These are phyloP conservation scores for Leptoclinus maculatus DNA, from an alignment of 2,797 vertebrate species.

Conservation along the genomic window DNA sequence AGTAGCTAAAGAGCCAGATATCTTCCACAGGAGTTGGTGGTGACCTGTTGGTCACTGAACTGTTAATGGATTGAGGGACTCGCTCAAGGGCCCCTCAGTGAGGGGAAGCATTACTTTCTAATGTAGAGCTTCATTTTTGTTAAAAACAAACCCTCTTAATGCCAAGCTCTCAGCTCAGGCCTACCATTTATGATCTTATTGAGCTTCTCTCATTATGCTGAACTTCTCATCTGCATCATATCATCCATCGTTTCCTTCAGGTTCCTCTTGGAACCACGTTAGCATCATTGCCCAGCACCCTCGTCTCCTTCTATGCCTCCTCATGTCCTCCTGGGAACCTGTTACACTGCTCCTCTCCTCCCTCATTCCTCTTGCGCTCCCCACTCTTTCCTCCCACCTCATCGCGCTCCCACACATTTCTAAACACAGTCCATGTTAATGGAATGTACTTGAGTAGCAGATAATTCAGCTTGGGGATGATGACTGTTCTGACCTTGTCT, in stretches of 20 bases:
- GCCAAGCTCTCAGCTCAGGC: neutral
- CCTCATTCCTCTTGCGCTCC: constrained; percentile 54
- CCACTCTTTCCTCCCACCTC: neutral
- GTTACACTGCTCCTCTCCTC: constrained; percentile 52
- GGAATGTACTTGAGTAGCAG: constrained; percentile 44
- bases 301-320: constrained; percentile 4
- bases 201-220: constrained; percentile 8
- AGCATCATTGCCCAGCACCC: constrained; percentile 8
- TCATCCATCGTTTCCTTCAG: constrained; percentile 6
- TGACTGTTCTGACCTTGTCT: constrained; percentile 66
- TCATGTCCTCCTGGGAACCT: constrained; percentile 56
- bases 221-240: neutral
- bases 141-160: neutral
- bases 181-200: neutral
- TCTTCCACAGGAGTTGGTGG: neutral
- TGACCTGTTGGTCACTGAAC: neutral
- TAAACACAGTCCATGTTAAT: constrained; percentile 44
- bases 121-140: constrained; percentile 20
- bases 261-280: constrained; percentile 18
- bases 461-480: constrained; percentile 52
- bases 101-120: constrained; percentile 6
- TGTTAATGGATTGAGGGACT: constrained; percentile 4
- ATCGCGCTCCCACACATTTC: constrained; percentile 37
- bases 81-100: neutral
- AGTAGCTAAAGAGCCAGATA: neutral